phyloP scores from a whole-genome alignment of 1,140 invertebrate species.

The Dinoponera quadriceps region DNA sequence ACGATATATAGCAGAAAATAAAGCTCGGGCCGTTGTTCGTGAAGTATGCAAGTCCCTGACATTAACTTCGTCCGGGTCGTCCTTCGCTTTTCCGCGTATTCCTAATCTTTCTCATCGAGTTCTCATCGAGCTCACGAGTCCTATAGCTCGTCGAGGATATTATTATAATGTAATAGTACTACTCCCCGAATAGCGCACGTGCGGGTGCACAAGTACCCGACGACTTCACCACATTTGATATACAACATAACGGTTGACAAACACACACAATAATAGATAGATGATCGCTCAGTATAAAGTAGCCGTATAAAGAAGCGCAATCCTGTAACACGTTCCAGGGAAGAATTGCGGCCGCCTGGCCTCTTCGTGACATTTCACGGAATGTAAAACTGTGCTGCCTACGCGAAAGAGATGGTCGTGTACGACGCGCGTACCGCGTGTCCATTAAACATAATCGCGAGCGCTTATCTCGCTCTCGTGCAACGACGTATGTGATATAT shows the following conservation, averaged over 20 bases:
- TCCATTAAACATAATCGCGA: slow-evolving; percentile 41
- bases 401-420: not conserved
- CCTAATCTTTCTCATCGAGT: slow-evolving; percentile 34
- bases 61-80: slow-evolving; percentile 30
- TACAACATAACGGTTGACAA: not conserved
- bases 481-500: not conserved
- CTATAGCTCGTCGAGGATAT: not conserved
- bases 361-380: slow-evolving; percentile 52
- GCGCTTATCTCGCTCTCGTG: slow-evolving; percentile 16
- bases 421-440: not conserved
- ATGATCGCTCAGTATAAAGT: slow-evolving; percentile 9
- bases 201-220: not conserved
- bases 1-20: slow-evolving; percentile 5
- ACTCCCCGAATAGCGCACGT: slow-evolving; percentile 22
- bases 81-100: slow-evolving; percentile 35
- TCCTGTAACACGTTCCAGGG: too few species aligned
- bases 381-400: slow-evolving; percentile 31
- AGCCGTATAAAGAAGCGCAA: too few species aligned
- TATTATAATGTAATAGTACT: slow-evolving; percentile 25
- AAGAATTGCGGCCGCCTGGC: not conserved
- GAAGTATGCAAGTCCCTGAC: slow-evolving; percentile 36
- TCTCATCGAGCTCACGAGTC: not conserved
- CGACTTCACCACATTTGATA: too few species aligned
- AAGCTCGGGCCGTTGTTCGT: slow-evolving; percentile 37
- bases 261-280: slow-evolving; percentile 12